phyloP scores from a whole-genome alignment of 2,113 vertebrate genomes.

The Pantherophis guttatus region DNA sequence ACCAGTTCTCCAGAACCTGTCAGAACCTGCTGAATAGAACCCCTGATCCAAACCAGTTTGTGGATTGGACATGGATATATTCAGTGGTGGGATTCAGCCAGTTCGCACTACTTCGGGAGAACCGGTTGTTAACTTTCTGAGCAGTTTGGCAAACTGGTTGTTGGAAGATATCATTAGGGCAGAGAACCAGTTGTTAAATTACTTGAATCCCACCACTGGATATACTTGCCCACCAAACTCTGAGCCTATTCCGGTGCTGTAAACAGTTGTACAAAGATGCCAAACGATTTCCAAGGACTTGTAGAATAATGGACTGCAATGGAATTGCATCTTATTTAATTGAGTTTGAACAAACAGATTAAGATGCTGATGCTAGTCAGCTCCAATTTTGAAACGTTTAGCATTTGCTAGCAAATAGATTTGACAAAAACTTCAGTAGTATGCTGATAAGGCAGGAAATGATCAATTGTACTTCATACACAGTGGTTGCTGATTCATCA shows the following conservation, averaged over 20 bases:
- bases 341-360: background rate
- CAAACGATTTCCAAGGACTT: background rate
- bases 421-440: background rate
- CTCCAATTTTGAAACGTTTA: background rate
- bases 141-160: no score
- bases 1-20: no score
- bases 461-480: background rate
- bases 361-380: background rate
- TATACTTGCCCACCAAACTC: background rate
- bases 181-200: no score
- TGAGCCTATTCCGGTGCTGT: background rate
- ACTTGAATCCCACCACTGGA: no score
- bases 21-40: no score
- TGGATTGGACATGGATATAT: background rate
- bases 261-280: constrained; percentile 13
- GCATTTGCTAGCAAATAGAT: background rate
- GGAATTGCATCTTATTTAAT: background rate
- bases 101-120: no score
- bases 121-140: no score
- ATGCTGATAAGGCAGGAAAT: background rate
- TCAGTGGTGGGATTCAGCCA: no score
- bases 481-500: background rate
- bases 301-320: background rate
- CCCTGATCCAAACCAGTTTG: no score
- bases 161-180: no score